Conservation (phyloP, 2,113 vertebrate species). For the Apeltes quadracus region DNA sequence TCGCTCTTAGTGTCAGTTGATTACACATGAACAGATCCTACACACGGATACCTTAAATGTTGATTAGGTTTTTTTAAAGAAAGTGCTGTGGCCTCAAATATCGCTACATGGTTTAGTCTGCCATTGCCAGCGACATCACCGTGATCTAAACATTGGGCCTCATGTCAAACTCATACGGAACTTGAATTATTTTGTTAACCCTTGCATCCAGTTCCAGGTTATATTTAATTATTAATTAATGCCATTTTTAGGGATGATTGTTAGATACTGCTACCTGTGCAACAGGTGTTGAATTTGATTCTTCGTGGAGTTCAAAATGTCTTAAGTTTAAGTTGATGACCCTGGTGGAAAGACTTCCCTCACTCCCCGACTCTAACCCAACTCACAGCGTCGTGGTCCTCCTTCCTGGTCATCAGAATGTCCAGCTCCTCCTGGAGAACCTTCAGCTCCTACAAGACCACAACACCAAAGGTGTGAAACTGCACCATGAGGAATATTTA, state of each 20-base stretch:
- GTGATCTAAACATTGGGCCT: not conserved
- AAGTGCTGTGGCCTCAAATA: not conserved
- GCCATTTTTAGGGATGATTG: not conserved
- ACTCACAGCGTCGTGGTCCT: constrained; percentile 69
- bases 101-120: not conserved
- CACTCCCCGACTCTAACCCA: not conserved
- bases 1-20: not conserved
- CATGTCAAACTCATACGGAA: not conserved
- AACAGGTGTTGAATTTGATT: not conserved
- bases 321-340: not conserved
- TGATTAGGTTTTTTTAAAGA: not conserved
- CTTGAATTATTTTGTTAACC: not conserved
- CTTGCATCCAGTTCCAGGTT: not conserved
- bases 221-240: not conserved
- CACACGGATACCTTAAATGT: not conserved
- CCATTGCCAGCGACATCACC: not conserved
- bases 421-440: constrained; percentile 74
- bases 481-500: not conserved
- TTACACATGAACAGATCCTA: not conserved
- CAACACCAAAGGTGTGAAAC: not conserved
- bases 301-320: not conserved
- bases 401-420: constrained; percentile 61
- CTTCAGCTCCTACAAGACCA: constrained; percentile 55
- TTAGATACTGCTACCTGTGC: not conserved
- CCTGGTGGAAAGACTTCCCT: not conserved